Percentiles rank a stretch among this genome's conserved stretches.
These are phyloP conservation scores for Seriola aureovittata DNA, from an alignment of 2,113 vertebrate species.

Conservation along the genomic window DNA sequence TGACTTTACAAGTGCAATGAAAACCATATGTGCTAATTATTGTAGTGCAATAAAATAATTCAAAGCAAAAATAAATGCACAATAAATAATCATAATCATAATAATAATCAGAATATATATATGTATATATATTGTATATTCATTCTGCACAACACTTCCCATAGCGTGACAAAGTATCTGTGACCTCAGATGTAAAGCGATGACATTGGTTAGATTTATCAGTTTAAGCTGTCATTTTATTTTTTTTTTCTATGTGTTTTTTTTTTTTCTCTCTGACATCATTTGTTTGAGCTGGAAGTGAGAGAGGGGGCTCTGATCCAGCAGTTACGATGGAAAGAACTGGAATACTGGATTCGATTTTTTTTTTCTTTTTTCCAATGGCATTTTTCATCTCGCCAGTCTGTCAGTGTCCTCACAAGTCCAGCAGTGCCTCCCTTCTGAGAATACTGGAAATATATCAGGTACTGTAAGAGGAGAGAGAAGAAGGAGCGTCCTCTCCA, in stretches of 20 bases:
- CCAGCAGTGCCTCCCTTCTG: conserved; percentile 85
- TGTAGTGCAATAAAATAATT: conserved; percentile 90
- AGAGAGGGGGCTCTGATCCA: conserved; percentile 79
- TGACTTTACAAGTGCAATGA: conserved; percentile 89
- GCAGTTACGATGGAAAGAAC: conserved; percentile 85
- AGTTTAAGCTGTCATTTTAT: conserved; percentile 62
- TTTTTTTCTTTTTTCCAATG: conserved; percentile 78
- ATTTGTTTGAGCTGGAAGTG: conserved; percentile 86
- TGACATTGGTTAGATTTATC: conserved; percentile 70
- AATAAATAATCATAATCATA: conserved; percentile 73
- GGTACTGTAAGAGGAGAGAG: conserved; percentile 74
- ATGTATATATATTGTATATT: conserved; percentile 81
- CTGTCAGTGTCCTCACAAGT: conserved; percentile 83
- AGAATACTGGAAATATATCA: conserved; percentile 77
- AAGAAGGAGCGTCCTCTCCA: conserved; percentile 84
- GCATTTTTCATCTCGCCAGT: conserved; percentile 70
- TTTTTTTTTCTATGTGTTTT: conserved; percentile 40
- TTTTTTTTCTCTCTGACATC: conserved; percentile 80
- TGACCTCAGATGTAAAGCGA: conserved; percentile 76
- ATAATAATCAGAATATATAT: conserved; percentile 75
- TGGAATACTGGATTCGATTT: conserved; percentile 79
- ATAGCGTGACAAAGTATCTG: conserved; percentile 86
- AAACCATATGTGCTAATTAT: conserved; percentile 90
- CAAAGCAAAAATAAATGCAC: conserved; percentile 86
- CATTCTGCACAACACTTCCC: conserved; percentile 86